Evolutionary conservation across 2,113 vertebrate species (phyloP).

Genomic region (Pseudorasbora parva): DNA sequence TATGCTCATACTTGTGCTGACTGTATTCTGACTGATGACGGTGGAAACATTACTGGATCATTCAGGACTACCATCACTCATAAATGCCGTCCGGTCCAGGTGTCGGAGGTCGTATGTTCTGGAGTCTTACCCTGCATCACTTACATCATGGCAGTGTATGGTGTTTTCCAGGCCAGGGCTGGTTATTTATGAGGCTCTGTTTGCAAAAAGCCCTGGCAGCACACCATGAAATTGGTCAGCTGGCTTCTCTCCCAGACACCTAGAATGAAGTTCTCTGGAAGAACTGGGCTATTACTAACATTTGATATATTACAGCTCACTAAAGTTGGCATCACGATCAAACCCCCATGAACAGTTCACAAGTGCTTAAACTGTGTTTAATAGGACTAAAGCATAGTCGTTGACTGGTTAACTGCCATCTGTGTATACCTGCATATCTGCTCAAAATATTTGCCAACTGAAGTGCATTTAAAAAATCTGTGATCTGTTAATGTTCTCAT

Average conservation of each 20-base stretch:
- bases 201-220: slow-evolving; percentile 46
- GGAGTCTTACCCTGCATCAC: slow-evolving; percentile 19
- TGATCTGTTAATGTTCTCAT: not conserved
- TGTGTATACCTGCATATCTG: not conserved
- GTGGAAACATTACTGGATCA: not conserved
- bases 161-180: slow-evolving; percentile 40
- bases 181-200: slow-evolving; percentile 54
- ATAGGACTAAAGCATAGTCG: slow-evolving; percentile 10
- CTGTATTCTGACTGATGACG: not conserved
- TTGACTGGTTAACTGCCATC: slow-evolving; percentile 3
- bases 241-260: slow-evolving; percentile 51
- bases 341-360: not conserved
- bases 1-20: not conserved
- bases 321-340: not conserved
- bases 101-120: not conserved
- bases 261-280: slow-evolving; percentile 57
- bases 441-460: not conserved
- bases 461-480: not conserved
- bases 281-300: slow-evolving; percentile 40
- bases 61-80: not conserved
- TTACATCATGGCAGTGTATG: not conserved
- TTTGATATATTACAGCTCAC: slow-evolving; percentile 28
- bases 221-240: slow-evolving; percentile 40
- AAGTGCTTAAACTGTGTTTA: slow-evolving; percentile 1
- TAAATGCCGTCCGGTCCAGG: not conserved